phyloP scores from a whole-genome alignment of 1,140 invertebrate genomes.

The Lucilia sericata region DNA sequence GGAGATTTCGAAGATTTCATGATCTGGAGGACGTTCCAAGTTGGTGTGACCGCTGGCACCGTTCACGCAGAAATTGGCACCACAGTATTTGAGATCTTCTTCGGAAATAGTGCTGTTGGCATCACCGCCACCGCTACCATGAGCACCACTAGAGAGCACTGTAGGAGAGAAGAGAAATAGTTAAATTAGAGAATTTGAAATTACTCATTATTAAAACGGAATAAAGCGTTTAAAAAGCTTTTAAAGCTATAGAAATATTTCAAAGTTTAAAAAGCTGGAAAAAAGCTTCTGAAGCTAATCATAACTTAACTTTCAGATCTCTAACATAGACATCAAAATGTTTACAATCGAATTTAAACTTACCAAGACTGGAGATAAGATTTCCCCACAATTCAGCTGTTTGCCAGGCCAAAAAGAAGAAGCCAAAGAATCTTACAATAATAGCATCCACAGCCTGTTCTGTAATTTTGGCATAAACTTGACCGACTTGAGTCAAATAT shows the following conservation, averaged over 20 bases:
- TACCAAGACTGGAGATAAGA: slow-evolving; percentile 88
- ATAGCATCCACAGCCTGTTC: slow-evolving; percentile 90
- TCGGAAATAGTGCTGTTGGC: slow-evolving; percentile 69
- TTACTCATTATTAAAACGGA: no score
- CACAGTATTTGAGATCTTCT: slow-evolving; percentile 76
- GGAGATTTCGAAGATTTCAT: slow-evolving; percentile 88
- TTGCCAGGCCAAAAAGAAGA: slow-evolving; percentile 98
- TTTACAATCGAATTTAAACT: slow-evolving; percentile 44
- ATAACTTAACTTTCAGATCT: no score
- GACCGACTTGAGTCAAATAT: slow-evolving; percentile 92
- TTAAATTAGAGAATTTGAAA: not conserved
- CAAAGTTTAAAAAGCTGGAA: no score
- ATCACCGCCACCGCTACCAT: slow-evolving; percentile 71
- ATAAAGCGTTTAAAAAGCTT: not conserved
- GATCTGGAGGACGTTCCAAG: slow-evolving; percentile 80
- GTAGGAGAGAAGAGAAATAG: slow-evolving; percentile 63
- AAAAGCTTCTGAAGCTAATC: no score
- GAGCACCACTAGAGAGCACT: slow-evolving; percentile 82
- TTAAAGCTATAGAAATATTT: not conserved
- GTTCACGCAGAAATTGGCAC: slow-evolving; percentile 85
- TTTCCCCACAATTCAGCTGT: slow-evolving; percentile 96
- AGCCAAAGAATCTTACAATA: slow-evolving; percentile 95
- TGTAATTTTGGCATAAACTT: slow-evolving; percentile 88
- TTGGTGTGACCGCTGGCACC: slow-evolving; percentile 76
- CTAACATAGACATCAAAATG: no score